Evolutionary conservation across 1,140 invertebrate species (phyloP).

Genomic region (Laupala kohalensis): DNA sequence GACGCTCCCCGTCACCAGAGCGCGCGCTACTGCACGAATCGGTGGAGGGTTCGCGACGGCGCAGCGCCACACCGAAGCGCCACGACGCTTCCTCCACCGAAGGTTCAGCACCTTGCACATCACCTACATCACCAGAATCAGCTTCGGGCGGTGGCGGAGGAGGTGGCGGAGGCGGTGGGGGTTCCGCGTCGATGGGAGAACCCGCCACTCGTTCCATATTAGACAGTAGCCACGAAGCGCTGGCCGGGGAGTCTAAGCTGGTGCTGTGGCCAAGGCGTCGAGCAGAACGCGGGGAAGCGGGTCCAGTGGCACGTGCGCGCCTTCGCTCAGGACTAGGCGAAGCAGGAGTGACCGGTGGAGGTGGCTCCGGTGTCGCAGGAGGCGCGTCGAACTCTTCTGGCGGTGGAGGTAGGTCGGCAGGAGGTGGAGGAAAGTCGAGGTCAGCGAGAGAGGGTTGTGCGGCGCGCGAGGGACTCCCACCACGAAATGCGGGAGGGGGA

Average conservation of each 20-base stretch:
- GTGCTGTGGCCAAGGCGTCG: conserved; percentile 15
- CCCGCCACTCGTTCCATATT: no score
- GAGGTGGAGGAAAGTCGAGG: conserved; percentile 73
- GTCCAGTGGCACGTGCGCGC: not conserved
- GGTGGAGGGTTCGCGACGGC: conserved; percentile 48
- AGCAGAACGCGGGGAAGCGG: conserved; percentile 14
- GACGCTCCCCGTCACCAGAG: conserved; percentile 19
- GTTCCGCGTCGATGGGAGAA: conserved; percentile 24
- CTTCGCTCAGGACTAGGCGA: conserved; percentile 16
- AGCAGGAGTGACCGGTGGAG: conserved; percentile 20
- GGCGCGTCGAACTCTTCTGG: conserved; percentile 38
- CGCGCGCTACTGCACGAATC: conserved; percentile 40
- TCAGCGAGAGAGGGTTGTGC: conserved; percentile 54
- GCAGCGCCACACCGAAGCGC: conserved; percentile 53
- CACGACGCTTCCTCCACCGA: conserved; percentile 56
- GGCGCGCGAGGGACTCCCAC: conserved; percentile 39
- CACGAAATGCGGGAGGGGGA: conserved; percentile 21
- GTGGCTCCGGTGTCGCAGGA: conserved; percentile 18
- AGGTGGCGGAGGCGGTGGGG: conserved; percentile 28
- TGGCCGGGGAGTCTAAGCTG: conserved; percentile 5
- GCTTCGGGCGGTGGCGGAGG: conserved; percentile 26
- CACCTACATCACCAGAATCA: conserved; percentile 26
- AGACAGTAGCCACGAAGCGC: not conserved
- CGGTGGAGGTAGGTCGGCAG: conserved; percentile 60
- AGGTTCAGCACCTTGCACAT: conserved; percentile 47